Evolutionary conservation across 23 tunicate species (phyloP).

Genomic region (Aplidium turbinatum): DNA sequence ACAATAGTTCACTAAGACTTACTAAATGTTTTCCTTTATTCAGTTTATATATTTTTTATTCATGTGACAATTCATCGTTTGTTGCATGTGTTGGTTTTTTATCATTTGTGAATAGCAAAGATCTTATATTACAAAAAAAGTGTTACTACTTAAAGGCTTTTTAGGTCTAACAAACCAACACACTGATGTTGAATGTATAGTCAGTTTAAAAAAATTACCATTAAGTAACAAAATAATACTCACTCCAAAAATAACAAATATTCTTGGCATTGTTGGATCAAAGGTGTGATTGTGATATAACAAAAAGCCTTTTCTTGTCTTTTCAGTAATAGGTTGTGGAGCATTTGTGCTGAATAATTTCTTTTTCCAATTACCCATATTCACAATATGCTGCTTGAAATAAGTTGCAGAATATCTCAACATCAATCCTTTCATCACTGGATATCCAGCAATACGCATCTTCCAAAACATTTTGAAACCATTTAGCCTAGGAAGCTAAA

Average conservation of each 20-base stretch:
- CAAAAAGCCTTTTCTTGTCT: constrained; percentile 9
- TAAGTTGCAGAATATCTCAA: no score
- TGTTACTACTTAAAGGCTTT: not conserved
- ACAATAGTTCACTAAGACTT: no score
- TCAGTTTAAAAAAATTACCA: not conserved
- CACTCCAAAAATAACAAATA: constrained; percentile 9
- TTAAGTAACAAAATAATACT: not conserved
- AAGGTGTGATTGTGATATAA: not conserved
- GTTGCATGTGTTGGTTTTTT: no score
- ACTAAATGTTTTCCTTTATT: no score
- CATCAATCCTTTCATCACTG: no score
- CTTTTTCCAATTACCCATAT: no score
- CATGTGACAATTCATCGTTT: no score
- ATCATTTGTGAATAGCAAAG: not conserved
- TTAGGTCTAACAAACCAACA: not conserved
- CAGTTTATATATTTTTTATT: no score
- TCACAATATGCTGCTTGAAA: no score
- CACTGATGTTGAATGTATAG: not conserved
- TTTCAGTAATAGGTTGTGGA: not conserved
- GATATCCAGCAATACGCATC: no score
- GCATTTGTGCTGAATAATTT: not conserved
- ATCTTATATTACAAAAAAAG: not conserved
- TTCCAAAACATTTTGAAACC: no score
- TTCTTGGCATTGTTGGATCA: not conserved
- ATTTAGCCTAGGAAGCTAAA: no score